These are phyloP conservation scores for Drosophila neocordata DNA, from an alignment of 1,140 invertebrate species.

Conservation along the genomic window DNA sequence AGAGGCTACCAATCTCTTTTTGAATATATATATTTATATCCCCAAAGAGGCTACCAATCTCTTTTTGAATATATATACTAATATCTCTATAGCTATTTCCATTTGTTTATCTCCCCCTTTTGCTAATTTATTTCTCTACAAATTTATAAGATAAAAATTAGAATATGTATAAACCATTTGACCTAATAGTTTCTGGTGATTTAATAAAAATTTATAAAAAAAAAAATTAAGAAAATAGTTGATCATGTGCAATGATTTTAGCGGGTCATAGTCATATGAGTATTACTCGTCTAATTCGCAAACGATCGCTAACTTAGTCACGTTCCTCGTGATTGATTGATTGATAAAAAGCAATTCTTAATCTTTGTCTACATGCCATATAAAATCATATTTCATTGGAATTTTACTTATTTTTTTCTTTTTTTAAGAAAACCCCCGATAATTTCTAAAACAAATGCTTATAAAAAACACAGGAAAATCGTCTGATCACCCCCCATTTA, in stretches of 20 bases:
- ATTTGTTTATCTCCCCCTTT: no score
- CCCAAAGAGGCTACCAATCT: no score
- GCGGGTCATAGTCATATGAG: conserved; percentile 2
- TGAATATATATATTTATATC: no score
- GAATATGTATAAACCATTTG: not conserved
- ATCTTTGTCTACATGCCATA: not conserved
- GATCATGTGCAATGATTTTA: not conserved
- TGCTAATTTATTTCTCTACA: no score
- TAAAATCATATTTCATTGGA: not conserved
- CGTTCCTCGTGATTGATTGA: conserved; percentile 18
- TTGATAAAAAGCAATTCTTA: not conserved
- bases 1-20: no score
- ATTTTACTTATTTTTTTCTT: not conserved
- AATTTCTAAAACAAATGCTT: not conserved
- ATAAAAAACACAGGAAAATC: no score
- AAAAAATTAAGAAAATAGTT: not conserved
- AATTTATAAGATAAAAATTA: no score
- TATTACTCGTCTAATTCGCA: not conserved
- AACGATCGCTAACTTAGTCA: conserved; percentile 12
- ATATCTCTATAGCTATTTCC: no score
- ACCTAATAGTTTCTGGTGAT: not conserved
- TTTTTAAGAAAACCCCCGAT: not conserved
- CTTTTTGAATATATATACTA: no score
- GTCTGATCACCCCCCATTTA: not conserved
- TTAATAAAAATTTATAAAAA: no score